Evolutionary conservation across 1,140 invertebrate species (phyloP), one percentile per base, ranked within the genome.

Genomic region (Oryzaephilus surinamensis): DNA sequence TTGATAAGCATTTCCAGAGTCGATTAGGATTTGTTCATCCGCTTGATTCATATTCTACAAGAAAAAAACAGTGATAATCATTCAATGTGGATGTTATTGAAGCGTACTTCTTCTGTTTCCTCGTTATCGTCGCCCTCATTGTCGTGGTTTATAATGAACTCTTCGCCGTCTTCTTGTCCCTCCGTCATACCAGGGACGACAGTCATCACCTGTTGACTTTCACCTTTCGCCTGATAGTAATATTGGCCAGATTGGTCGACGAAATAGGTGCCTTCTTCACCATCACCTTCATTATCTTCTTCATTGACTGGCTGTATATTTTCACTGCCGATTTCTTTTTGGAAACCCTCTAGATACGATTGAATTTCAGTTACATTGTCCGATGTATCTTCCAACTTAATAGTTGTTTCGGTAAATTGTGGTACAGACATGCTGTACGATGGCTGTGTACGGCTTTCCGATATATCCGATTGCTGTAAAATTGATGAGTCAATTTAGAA

Each of bases 261-360:
- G 59, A 81, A 84, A 48, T 83, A 84, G 23, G 80, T 79, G 8
- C 77, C 77, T 51, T 76, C 73, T 32, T 63, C 62, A 16, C 35
- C 46, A 37, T 74, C 72, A 15, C 72, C 71, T 23, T 73, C 75
- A 20, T 60, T 66, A 4, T 69, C 55, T 20, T 66, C 71, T 43
- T 70, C 72, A 56, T 69, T 24, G 4, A n/a, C 11, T 24, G 20
- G 10, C 20, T 1, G 20, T 21, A n/a, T 24, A 24, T 6, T 24
- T 6, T 24, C 64, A 26, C 72, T 72, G 44, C 78, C 76, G 32
- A 89, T 88, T 62, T 89, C 84, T 54, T 87, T 87, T 52, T 90
- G 84, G 55, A 89, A 88, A 3, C 81, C 82, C 35, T 79, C 82
- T 26, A 90, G 63, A 52, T 89, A 89, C 35, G 81, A 81, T 51